Evolutionary conservation across 2,797 vertebrate species (phyloP), one percentile per base, ranked within the genome.

Genomic region (Acanthurus lineatus): DNA sequence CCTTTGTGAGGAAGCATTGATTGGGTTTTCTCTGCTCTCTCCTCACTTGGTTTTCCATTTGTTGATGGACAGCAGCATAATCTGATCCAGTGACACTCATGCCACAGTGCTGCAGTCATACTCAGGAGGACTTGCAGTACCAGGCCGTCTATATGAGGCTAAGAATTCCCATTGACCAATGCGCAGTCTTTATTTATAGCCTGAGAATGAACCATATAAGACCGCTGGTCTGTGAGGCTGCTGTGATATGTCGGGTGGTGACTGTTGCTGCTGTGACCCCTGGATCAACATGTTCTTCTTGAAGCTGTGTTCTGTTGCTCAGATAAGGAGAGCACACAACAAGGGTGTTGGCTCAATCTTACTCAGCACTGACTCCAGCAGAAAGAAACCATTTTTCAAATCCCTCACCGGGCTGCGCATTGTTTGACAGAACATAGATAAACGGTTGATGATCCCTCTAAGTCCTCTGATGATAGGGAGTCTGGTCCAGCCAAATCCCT

Each of bases 331-430:
- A 35, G 69, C 69, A 69, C 54, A 56, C 66, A 79, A 56, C 60
- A 54, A 73, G 44, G 48, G 60, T 49, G 62, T 57, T 67, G 64
- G 69, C 63, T 10, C 54, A 88, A 66, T 82, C 87, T 89, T 89
- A 90, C 82, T 85, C 86, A 91, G 87, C 84, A 74, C 89, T 89
- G 90, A 92, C 90, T 88, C 32, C 49, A 79, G 82, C 81, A 71
- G 65, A 90, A 87, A 73, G 52, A 62, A 67, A 76, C 80, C 69
- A 4, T 64, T 73, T 20, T 75, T 44, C 42, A 64, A 79, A 86
- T 59, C 82, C 76, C 56, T 83, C 53, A 45, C 32, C 58, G 52
- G 17, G 45, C 65, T n/a, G 35, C 54, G 4, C 69, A 72, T 80
- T n/a, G 64, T 77, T 69, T 75, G 62, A 79, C 69, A 74, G 68